Evolutionary conservation across 2,888 invertebrate species (phyloP), one percentile per base, ranked within the genome.

Genomic region (Agrotis puta): DNA sequence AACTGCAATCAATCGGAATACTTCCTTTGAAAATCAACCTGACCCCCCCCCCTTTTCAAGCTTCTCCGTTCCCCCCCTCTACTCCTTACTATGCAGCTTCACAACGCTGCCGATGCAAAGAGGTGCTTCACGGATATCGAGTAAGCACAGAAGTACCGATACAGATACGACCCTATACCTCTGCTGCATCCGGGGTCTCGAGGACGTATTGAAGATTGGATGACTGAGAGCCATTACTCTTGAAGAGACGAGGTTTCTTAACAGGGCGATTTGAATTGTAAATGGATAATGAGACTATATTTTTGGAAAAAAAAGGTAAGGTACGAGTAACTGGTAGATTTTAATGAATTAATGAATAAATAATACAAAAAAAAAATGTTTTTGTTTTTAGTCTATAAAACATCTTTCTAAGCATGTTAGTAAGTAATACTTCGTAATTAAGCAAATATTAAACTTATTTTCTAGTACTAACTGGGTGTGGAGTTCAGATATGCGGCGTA

Each of bases 121-220:
- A 77, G 74, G 58, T 78, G 43, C 78, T 78, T 71, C 58, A 78
- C 53, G n/a, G 50, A 71, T 63, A 71, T 71, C 22, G 78, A 57
- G 47, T 51, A 14, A 47, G 68, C 59, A 57, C 39, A 24, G 18
- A 11, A 39, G 59, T 59, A 27, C 51, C 24, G 51, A 57, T 51
- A 57, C 53, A 65, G 70, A 43, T 62, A 77, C 47, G 57, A 16
- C 13, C 18, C 22, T 70, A 74, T 53, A 58, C 18, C 43, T 53
- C 53, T n/a, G 27, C 9, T 33, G 50, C 16, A 16, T 3, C 22
- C 14, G 13, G 13, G 27, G 33, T 33, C 18, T 78, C 33, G 13
- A 75, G 79, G 16, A 50, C 58, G 39, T 78, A 59, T 78, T 78
- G 64, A 75, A 14, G 16, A 20, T 39, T n/a, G 7, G 20, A 16